Conservation (phyloP, 2,797 vertebrate species). For the Oryzias dopingdopingensis region DNA sequence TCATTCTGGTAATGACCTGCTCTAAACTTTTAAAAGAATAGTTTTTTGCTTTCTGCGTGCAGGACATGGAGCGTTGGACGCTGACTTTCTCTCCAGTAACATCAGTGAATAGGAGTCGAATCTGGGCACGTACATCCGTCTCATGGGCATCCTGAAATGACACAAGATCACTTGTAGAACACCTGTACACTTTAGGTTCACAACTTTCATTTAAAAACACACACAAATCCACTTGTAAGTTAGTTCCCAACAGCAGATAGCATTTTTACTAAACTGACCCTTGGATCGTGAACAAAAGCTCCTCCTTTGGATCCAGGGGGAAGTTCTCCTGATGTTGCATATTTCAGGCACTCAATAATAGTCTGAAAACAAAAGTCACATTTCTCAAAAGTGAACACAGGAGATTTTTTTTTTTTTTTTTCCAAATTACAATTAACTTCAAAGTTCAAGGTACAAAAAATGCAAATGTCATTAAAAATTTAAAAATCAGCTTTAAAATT, state of each 20-base stretch:
- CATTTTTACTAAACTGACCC: conserved; percentile 64
- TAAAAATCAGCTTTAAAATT: too few relatives aligned
- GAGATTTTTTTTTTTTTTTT: background rate
- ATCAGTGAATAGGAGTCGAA: conserved; percentile 88
- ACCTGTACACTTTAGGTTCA: too few relatives aligned
- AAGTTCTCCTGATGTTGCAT: conserved; percentile 92
- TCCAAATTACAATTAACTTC: background rate
- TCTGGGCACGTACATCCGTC: conserved; percentile 94
- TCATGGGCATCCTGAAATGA: conserved; percentile 82
- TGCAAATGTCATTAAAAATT: too few relatives aligned
- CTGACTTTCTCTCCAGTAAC: conserved; percentile 85
- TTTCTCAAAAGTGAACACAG: conserved; percentile 19
- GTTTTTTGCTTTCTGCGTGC: conserved; percentile 92
- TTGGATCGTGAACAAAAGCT: conserved; percentile 97
- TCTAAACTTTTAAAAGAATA: conserved; percentile 92
- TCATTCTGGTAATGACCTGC: conserved; percentile 88
- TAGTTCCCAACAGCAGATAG: background rate
- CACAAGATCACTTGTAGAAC: background rate
- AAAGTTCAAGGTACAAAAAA: background rate
- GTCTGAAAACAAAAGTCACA: conserved; percentile 77
- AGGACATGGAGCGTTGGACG: conserved; percentile 92
- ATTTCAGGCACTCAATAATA: conserved; percentile 97
- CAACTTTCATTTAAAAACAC: too few relatives aligned
- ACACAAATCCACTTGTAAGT: background rate
- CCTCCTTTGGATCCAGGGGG: conserved; percentile 95